These are phyloP conservation scores for Phengaris alcon DNA, from an alignment of 2,888 invertebrate species.

Conservation along the genomic window DNA sequence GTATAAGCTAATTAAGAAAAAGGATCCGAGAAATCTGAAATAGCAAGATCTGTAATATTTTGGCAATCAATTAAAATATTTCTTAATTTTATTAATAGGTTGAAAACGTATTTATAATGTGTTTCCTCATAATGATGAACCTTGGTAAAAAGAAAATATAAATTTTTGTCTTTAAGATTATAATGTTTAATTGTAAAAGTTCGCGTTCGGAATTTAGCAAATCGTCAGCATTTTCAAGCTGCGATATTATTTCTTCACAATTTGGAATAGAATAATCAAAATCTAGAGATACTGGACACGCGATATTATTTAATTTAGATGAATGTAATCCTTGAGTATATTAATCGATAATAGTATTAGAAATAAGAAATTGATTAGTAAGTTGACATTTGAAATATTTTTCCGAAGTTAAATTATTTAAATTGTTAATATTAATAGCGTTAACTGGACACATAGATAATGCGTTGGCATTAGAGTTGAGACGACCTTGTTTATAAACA, in stretches of 20 bases:
- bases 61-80: slow-evolving; percentile 24
- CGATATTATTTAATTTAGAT: slow-evolving; percentile 29
- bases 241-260: slow-evolving; percentile 18
- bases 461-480: slow-evolving; percentile 38
- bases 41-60: slow-evolving; percentile 13
- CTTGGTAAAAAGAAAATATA: slow-evolving; percentile 32
- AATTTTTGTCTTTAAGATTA: slow-evolving; percentile 28
- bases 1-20: slow-evolving; percentile 11
- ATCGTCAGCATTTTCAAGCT: slow-evolving; percentile 30
- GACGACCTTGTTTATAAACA: slow-evolving; percentile 33
- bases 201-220: slow-evolving; percentile 12
- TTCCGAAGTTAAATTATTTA: slow-evolving; percentile 24
- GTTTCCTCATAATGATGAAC: slow-evolving; percentile 32
- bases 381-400: slow-evolving; percentile 28
- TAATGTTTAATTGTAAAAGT: slow-evolving; percentile 27
- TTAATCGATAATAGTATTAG: slow-evolving; percentile 29
- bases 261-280: slow-evolving; percentile 34
- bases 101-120: slow-evolving; percentile 26
- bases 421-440: slow-evolving; percentile 18
- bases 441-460: slow-evolving; percentile 36
- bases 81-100: slow-evolving; percentile 15
- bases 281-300: slow-evolving; percentile 32
- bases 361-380: slow-evolving; percentile 19
- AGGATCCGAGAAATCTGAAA: slow-evolving; percentile 33
- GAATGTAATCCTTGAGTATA: neutral